These are phyloP conservation scores for Pyrgus malvae DNA, from an alignment of 2,888 invertebrate genomes.

Conservation along the genomic window DNA sequence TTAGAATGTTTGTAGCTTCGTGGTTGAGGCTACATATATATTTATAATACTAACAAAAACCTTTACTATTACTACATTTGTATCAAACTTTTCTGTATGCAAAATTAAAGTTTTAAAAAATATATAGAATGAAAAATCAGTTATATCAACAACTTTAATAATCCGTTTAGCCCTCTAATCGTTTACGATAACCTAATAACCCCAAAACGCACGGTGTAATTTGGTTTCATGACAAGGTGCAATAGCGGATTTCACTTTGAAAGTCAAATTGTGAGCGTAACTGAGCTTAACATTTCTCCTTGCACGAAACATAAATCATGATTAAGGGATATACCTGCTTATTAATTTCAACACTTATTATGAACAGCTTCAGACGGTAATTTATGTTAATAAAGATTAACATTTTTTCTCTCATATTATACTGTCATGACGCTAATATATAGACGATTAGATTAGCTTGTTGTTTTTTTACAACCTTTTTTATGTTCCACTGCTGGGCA, in stretches of 20 bases:
- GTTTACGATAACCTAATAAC: slow-evolving; percentile 65
- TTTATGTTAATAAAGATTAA: no score
- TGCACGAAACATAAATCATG: slow-evolving; percentile 52
- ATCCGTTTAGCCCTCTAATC: slow-evolving; percentile 16
- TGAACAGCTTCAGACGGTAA: not conserved
- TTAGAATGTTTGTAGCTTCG: no score
- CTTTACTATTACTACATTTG: no score
- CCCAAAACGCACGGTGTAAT: slow-evolving; percentile 59
- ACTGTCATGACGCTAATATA: no score
- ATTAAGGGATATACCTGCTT: slow-evolving; percentile 7
- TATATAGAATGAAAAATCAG: not conserved
- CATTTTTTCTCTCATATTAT: no score
- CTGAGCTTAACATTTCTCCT: slow-evolving; percentile 70
- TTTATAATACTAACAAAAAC: no score
- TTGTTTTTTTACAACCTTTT: no score
- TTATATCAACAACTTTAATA: slow-evolving; percentile 6
- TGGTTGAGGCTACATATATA: no score
- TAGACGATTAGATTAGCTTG: no score
- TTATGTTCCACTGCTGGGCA: no score
- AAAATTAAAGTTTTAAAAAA: no score
- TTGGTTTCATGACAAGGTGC: slow-evolving; percentile 75
- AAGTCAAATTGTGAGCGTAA: slow-evolving; percentile 75
- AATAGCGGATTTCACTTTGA: slow-evolving; percentile 57
- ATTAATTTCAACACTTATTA: not conserved
- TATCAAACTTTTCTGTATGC: no score